These are phyloP conservation scores for Oegoconia quadripuncta DNA, from an alignment of 2,888 invertebrate genomes.

Conservation along the genomic window DNA sequence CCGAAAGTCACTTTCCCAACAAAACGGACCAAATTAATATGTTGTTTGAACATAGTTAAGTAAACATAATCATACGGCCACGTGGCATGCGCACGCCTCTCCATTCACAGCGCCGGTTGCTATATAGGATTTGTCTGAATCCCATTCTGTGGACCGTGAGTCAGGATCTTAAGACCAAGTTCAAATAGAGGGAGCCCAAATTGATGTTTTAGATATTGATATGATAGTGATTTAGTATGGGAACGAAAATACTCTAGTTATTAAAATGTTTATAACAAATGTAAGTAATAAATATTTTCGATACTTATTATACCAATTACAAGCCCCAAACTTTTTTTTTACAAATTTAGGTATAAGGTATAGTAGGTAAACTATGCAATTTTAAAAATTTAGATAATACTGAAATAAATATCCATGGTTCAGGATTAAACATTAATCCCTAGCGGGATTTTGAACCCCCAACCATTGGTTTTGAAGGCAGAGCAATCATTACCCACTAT, in stretches of 20 bases:
- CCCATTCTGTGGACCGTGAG: constrained; percentile 59
- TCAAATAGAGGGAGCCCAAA: constrained; percentile 67
- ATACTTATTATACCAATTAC: too few relatives aligned
- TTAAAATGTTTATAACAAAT: constrained; percentile 16
- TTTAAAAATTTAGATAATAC: too few relatives aligned
- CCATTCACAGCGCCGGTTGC: constrained; percentile 45
- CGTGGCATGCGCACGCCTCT: constrained; percentile 61
- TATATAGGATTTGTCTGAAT: constrained; percentile 70
- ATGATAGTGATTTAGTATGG: constrained; percentile 72
- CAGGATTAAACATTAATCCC: too few relatives aligned
- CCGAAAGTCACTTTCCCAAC: constrained; percentile 66
- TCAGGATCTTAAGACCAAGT: constrained; percentile 70
- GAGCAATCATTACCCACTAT: too few relatives aligned
- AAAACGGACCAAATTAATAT: constrained; percentile 74
- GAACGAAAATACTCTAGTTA: constrained; percentile 58
- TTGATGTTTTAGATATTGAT: constrained; percentile 75
- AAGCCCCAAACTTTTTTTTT: too few relatives aligned
- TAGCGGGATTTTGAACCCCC: too few relatives aligned
- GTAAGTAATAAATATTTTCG: too few relatives aligned
- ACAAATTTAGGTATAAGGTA: too few relatives aligned
- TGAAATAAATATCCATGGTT: too few relatives aligned
- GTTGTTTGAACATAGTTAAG: constrained; percentile 76
- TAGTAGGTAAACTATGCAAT: too few relatives aligned
- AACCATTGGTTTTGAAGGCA: too few relatives aligned
- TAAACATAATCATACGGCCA: constrained; percentile 72